Evolutionary conservation across 2,113 vertebrate species (phyloP).

Genomic region (Genyomyrus donnyi): DNA sequence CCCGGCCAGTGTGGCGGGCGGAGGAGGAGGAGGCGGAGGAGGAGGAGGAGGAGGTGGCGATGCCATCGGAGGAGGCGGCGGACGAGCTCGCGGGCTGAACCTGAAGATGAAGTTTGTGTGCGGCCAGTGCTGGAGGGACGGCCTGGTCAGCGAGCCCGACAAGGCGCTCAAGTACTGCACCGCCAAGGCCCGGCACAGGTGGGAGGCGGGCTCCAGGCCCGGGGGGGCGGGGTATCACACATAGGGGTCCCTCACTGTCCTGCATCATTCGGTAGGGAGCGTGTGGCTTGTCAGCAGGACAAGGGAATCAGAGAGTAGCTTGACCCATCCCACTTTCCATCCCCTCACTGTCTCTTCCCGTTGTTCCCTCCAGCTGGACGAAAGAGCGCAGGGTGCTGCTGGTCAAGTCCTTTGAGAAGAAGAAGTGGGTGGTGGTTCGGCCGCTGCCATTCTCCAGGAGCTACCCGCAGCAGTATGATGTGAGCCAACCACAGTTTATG

Average conservation of each 20-base stretch:
- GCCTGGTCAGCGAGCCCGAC: conserved; percentile 92
- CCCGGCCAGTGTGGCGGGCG: conserved; percentile 31
- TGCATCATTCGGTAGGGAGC: background rate
- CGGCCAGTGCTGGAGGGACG: conserved; percentile 93
- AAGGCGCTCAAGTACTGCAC: conserved; percentile 96
- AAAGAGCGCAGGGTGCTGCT: conserved; percentile 89
- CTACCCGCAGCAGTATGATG: conserved; percentile 95
- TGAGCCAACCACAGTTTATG: conserved; percentile 51
- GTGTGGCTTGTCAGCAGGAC: background rate
- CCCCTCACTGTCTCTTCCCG: background rate
- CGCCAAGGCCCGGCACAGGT: conserved; percentile 95
- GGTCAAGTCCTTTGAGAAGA: conserved; percentile 95
- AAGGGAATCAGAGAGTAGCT: background rate
- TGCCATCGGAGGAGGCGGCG: conserved; percentile 32
- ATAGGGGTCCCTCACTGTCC: background rate
- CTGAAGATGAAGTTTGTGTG: conserved; percentile 98
- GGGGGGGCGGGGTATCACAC: background rate
- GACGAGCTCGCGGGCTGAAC: conserved; percentile 53
- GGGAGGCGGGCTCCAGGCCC: background rate
- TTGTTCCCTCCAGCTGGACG: conserved; percentile 74
- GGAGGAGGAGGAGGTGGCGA: conserved; percentile 38
- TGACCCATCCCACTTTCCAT: background rate
- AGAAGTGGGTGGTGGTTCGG: conserved; percentile 94
- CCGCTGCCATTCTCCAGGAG: conserved; percentile 87
- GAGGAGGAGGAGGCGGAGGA: conserved; percentile 28